A percentile compares a stretch with the other conserved stretches of the same genome.
These are phyloP conservation scores for Bursaphelenchus okinawaensis DNA, from an alignment of 2,888 invertebrate species.

Conservation along the genomic window DNA sequence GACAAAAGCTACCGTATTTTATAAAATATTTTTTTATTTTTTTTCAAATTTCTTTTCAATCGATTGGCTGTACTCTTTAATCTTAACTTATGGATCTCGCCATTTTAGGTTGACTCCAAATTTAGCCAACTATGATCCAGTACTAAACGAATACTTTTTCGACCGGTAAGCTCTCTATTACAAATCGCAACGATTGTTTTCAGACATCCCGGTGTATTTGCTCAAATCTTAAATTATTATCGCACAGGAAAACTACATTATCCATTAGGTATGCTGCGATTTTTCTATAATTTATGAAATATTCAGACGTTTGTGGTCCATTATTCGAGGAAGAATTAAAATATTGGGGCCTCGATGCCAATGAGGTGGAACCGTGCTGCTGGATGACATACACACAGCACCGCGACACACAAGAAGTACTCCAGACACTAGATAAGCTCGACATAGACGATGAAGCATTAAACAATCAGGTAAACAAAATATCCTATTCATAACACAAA, in stretches of 20 bases:
- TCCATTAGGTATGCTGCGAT: constrained; percentile 62
- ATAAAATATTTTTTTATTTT: neutral
- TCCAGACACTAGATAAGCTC: constrained; percentile 52
- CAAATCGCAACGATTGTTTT: neutral
- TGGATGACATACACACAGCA: constrained; percentile 80
- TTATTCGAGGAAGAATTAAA: constrained; percentile 72
- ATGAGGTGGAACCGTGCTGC: constrained; percentile 87
- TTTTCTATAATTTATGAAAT: neutral
- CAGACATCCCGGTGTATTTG: constrained; percentile 72
- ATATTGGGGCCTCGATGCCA: constrained; percentile 90
- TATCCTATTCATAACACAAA: too few relatives aligned
- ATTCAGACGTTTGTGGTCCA: constrained; percentile 90
- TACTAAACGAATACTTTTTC: constrained; percentile 98
- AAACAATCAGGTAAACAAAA: constrained; percentile 34
- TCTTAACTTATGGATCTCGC: constrained; percentile 6
- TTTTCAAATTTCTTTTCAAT: constrained; percentile 10
- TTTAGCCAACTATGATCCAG: constrained; percentile 95
- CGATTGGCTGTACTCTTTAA: constrained; percentile 17
- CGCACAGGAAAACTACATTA: constrained; percentile 85
- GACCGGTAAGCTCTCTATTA: constrained; percentile 68
- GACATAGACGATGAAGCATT: constrained; percentile 50
- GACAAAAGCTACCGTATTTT: neutral
- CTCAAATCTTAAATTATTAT: constrained; percentile 68
- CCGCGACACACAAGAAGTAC: constrained; percentile 63
- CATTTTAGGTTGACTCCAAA: constrained; percentile 78